Base-by-base conservation (phyloP, 2,113 vertebrate species). In the Xiphias gladius region DNA sequence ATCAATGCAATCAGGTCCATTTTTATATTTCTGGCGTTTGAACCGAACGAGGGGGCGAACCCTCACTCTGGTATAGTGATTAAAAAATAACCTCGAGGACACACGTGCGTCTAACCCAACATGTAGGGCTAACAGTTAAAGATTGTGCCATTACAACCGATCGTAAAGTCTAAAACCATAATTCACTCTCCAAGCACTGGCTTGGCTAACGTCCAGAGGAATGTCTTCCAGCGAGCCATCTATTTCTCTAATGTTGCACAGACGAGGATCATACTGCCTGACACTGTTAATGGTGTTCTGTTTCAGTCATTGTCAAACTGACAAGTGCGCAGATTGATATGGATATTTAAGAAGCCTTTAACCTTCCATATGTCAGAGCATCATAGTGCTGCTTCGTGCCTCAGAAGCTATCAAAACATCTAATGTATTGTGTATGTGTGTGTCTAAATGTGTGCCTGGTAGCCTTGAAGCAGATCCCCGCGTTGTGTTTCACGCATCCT, bases 251-350 rank as follows among this genome's bases (percentile, higher is more conserved):
- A 92, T 90, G 89, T 93, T 88, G 89, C 91, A 86, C 88, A 71
- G 86, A 89, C 84, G 79, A 94, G 84, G 82, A 83, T 69, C 82
- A 84, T 64, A 73, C 83, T 4, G 62, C 88, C 86, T 63, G 83
- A 88, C 72, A 72, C 78, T 32, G 89, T 58, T 86, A 89, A 91
- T 85, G 83, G 90, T 91, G 93, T 92, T 91, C 86, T 80, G 89
- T 94, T 92, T 91, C 92, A 63, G 83, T 94, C 93, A 92, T 93
- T 94, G 93, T 94, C 89, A 79, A 73, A 67, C 86, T 95, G 94
- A 93, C 94, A 95, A 59, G 81, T 46, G 24, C 32, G 83, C 91
- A 95, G 92, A 95, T 95, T 95, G 95, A 95, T 94, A 90, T 86
- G 88, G 93, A 95, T 78, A 93, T 95, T 95, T 93, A 95, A 92